Evolutionary conservation across 2,797 vertebrate species (phyloP).

Genomic region (Liasis olivaceus): DNA sequence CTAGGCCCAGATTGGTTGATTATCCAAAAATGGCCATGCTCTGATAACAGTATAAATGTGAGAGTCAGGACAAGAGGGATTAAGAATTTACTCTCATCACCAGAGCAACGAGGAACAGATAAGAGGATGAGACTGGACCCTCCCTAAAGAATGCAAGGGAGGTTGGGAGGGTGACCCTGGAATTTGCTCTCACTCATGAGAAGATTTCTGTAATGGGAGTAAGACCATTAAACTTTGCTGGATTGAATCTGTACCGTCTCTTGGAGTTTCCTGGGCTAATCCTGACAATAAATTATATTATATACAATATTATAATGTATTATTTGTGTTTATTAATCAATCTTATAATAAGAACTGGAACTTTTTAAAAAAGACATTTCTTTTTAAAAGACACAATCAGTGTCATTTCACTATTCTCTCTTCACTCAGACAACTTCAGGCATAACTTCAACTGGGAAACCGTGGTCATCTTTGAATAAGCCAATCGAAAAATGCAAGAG

Average conservation of each 20-base stretch:
- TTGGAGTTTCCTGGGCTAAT: too few relatives aligned
- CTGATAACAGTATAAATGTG: too few relatives aligned
- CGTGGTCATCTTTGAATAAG: neutral
- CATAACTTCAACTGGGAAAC: neutral
- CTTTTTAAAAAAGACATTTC: neutral
- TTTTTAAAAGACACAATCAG: neutral
- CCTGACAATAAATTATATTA: neutral
- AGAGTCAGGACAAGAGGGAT: too few relatives aligned
- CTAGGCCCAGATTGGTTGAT: neutral
- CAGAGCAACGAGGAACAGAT: too few relatives aligned
- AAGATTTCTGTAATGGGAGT: too few relatives aligned
- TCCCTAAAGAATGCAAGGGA: too few relatives aligned
- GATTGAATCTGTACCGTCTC: too few relatives aligned
- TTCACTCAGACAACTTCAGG: neutral
- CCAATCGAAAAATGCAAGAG: neutral
- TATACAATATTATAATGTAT: neutral
- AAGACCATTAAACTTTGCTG: too few relatives aligned
- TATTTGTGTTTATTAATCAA: neutral
- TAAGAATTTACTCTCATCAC: too few relatives aligned
- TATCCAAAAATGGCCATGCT: slow-evolving; percentile 18
- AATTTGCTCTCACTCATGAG: too few relatives aligned
- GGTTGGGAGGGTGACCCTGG: too few relatives aligned
- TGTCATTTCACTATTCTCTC: neutral
- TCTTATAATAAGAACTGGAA: neutral
- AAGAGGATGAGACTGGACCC: too few relatives aligned